Conservation (phyloP, 92 coral and sea anemone species). For the Anthopleura xanthogrammica region DNA sequence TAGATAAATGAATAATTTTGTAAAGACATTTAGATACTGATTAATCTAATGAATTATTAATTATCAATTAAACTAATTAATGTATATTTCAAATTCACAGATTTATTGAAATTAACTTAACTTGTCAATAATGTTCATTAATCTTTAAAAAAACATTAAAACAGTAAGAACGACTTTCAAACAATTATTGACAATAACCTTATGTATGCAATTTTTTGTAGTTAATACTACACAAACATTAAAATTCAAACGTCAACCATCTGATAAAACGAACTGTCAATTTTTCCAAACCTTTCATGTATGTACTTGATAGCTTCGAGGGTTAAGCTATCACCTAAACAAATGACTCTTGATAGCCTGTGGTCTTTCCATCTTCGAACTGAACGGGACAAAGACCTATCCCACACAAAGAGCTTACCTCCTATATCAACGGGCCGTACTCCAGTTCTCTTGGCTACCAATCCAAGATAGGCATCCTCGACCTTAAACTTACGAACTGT, state of each 20-base stretch:
- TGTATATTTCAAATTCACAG: no score
- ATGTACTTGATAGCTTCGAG: constrained; percentile 16
- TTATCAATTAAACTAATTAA: no score
- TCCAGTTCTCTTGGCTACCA: constrained; percentile 21
- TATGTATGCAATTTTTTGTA: no score
- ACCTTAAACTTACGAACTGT: constrained; percentile 23
- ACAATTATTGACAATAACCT: no score
- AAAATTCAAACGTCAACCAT: not conserved
- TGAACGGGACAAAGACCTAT: constrained; percentile 13
- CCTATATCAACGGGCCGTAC: constrained; percentile 34
- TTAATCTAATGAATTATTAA: no score
- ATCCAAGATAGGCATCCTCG: constrained; percentile 42
- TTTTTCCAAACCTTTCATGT: constrained; percentile 15
- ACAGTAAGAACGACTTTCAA: no score
- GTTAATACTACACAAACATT: no score
- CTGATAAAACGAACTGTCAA: not conserved
- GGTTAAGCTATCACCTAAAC: constrained; percentile 39
- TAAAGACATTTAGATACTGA: no score
- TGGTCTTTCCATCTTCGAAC: constrained; percentile 11
- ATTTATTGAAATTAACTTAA: no score
- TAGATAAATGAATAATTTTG: no score
- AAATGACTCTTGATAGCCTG: constrained; percentile 17
- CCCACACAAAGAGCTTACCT: constrained; percentile 31
- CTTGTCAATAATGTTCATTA: no score
- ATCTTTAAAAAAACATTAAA: no score